Base-by-base conservation (phyloP, 1,140 invertebrate genomes). In the Drosophila pseudoobscura region DNA sequence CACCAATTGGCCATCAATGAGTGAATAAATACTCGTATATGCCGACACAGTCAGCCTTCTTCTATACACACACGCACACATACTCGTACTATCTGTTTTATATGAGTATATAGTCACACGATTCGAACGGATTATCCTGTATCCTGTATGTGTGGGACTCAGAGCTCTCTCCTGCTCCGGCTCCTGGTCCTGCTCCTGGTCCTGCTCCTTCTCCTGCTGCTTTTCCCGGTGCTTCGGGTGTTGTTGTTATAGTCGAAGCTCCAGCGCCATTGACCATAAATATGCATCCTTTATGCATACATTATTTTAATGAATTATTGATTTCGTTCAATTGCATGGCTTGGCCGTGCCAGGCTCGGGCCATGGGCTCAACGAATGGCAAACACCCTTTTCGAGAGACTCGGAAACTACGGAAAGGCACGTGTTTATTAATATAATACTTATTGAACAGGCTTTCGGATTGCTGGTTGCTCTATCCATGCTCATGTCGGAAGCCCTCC, bases 241-340 rank as follows among this genome's bases (percentile, higher is more conserved):
- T 54, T 60, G 70, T 31, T 75, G 57, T 46, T 60, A 47, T 62
- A 56, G 7, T 8, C 29, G 31, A 9, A 3, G 57, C 60, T 55
- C 50, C 51, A 61, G 26, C 62, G 60, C 57, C 71, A 65, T 65
- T 73, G 62, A 65, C 80, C 72, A 85, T 80, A 77, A 80, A 77
- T 84, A 80, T 77, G 75, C 80, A 84, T 72, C 68, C 69, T 77
- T 77, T 70, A 80, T 87, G 80, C 82, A 85, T 87, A 87, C 82
- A 85, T 85, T 85, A 85, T 87, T 80, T 85, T 80, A 87, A 85
- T 85, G 82, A 85, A 85, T 85, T 85, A 85, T 85, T 85, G 80
- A 85, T 85, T 85, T 70, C 73, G 61, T 77, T 65, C 72, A 50
- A 76, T 77, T 76, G 47, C 51, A 60, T 66, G 59, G 50, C 50